Conservation (phyloP, 64 coral and sea anemone species). For the Acropora yongei region DNA sequence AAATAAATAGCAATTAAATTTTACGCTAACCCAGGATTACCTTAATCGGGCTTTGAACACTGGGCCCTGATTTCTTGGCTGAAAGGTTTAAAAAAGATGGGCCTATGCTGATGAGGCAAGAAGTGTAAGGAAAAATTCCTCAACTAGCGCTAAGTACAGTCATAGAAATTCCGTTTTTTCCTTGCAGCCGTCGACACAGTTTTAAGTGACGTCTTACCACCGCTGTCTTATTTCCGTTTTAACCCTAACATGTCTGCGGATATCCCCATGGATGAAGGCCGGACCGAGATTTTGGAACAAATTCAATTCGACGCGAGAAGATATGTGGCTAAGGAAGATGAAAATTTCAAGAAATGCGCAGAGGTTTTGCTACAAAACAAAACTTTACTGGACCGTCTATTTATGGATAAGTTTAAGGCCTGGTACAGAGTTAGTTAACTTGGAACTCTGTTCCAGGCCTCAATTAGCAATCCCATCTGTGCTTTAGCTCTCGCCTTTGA, state of each 20-base stretch:
- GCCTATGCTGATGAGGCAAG: no score
- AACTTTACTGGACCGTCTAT: not conserved
- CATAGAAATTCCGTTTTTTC: not conserved
- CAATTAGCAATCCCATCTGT: no score
- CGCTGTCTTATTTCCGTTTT: conserved; percentile 76
- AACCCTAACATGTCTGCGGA: conserved; percentile 89
- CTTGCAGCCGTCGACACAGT: conserved; percentile 91
- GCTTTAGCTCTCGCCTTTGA: no score
- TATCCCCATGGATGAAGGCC: conserved; percentile 90
- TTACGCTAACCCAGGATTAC: no score
- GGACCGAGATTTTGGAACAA: conserved; percentile 82
- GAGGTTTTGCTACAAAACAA: conserved; percentile 12
- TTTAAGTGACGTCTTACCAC: conserved; percentile 85
- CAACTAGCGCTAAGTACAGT: no score
- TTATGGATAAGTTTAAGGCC: conserved; percentile 1
- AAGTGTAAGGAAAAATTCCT: no score
- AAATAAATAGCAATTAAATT: no score
- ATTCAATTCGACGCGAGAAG: conserved; percentile 72
- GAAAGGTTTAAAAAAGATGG: no score
- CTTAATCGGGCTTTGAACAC: no score
- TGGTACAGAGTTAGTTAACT: conserved; percentile 16
- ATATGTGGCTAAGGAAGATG: conserved; percentile 17
- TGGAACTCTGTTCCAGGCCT: no score
- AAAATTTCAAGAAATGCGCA: conserved; percentile 16
- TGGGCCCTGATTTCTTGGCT: no score